Base-by-base conservation (phyloP, 1,140 invertebrate species). In the Cotesia typhae region DNA sequence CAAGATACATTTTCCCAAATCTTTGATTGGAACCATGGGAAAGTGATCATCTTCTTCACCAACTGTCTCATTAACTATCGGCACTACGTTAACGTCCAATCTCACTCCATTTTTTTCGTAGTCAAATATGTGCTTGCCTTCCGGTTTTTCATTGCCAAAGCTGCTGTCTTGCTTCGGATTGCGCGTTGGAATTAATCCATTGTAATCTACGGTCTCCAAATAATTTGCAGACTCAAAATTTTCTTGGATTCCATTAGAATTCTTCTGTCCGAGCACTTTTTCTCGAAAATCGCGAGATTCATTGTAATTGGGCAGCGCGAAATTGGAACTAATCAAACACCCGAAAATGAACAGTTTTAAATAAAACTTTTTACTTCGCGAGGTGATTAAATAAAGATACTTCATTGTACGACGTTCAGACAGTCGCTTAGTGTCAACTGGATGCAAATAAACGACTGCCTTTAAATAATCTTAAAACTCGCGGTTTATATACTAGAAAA, bases 401-500 rank as follows among this genome's bases (percentile, higher is more conserved):
- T 57, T 60, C 60, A 60, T 51, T 7, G 41, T 38, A 60, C 47
- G 12, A 14, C 35, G 55, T 55, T 59, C 6, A 35, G 55, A 60
- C n/a, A 59, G 52, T 60, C 6, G 38, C 4, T 55, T 47, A 47
- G 41, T 47, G 5, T 47, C 41, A 10, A 47, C 10, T 9, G 6
- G 10, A 47, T 47, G 41, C 41, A 10, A 47, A 47, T 9, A 47
- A 36, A 71, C 74, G 52, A 74, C 70, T 74, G 72, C 72, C 69
- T 67, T 51, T 9, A 10, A 28, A 28, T 14, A 38, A 4, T 4
- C 10, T 51, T 37, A n/a, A 71, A 59, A 51, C 61, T 67, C 65
- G 5, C 57, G 70, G 72, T 79, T 85, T 86, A 85, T 86, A 85
- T 83, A 82, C 79, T 79, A 77, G 67, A 75, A 75, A 73, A 86